Evolutionary conservation across 2,888 invertebrate genomes (phyloP).

Genomic region (Hipparchia semele): DNA sequence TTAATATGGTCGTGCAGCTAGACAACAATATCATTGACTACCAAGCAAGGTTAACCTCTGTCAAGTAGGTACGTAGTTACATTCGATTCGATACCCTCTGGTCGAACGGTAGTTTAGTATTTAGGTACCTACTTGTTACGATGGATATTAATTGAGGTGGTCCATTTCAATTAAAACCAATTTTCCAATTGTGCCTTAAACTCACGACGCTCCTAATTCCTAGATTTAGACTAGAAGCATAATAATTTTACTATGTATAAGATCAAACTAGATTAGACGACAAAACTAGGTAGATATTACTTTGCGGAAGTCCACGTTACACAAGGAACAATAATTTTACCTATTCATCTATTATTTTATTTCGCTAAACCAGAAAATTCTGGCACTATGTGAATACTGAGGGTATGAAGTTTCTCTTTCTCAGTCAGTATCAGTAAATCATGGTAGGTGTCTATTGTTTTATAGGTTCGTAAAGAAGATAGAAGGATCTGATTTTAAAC

Average conservation of each 20-base stretch:
- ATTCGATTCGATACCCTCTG: constrained; percentile 34
- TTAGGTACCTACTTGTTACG: constrained; percentile 13
- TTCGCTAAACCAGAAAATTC: too few relatives aligned
- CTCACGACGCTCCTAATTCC: constrained; percentile 13
- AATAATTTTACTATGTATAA: not conserved
- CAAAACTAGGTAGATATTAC: not conserved
- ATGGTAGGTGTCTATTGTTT: too few relatives aligned
- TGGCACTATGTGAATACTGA: too few relatives aligned
- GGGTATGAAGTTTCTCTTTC: too few relatives aligned
- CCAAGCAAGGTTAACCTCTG: constrained; percentile 32
- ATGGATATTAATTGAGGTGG: constrained; percentile 24
- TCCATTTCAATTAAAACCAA: constrained; percentile 31
- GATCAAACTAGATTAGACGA: not conserved
- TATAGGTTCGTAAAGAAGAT: too few relatives aligned
- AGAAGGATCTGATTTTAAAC: too few relatives aligned
- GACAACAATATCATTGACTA: constrained; percentile 1
- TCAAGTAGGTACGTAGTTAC: constrained; percentile 11
- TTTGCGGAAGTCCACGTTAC: constrained; percentile 17
- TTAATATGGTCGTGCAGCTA: too few relatives aligned
- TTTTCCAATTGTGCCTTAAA: constrained; percentile 34
- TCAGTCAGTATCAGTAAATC: too few relatives aligned
- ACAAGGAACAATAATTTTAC: too few relatives aligned
- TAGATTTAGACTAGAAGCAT: not conserved
- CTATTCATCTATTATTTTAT: too few relatives aligned
- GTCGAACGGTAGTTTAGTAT: constrained; percentile 17